A percentile compares a stretch with the other conserved stretches of the same genome.
phyloP scores from a whole-genome alignment of 2,888 invertebrate genomes.

The Conomelus anceps region DNA sequence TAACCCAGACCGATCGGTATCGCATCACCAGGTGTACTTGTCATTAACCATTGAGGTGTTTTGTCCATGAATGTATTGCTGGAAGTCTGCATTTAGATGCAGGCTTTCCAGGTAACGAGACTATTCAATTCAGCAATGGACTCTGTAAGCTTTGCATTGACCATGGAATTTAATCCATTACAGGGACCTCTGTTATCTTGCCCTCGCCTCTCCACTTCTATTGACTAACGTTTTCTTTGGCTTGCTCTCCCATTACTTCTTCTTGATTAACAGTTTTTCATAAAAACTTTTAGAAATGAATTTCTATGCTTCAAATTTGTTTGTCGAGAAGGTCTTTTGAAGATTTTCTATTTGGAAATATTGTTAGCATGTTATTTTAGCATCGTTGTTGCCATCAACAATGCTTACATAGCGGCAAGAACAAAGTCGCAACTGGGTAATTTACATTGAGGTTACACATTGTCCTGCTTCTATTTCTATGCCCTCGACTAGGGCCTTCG shows the following conservation, averaged over 20 bases:
- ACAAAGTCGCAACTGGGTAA: too few relatives aligned
- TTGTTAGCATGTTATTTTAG: too few relatives aligned
- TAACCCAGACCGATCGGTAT: not conserved
- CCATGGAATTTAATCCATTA: not conserved
- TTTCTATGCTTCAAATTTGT: too few relatives aligned
- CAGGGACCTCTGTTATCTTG: not conserved
- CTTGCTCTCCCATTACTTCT: not conserved
- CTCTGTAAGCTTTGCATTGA: not conserved
- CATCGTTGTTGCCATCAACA: too few relatives aligned
- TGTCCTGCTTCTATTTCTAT: too few relatives aligned
- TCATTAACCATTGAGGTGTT: not conserved
- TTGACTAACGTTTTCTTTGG: not conserved
- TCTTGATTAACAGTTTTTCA: too few relatives aligned
- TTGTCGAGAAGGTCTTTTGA: too few relatives aligned
- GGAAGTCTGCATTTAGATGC: not conserved
- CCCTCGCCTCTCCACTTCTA: not conserved
- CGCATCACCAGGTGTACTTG: not conserved
- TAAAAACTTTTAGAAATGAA: too few relatives aligned
- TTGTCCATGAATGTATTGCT: not conserved
- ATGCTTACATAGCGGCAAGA: too few relatives aligned
- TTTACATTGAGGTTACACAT: too few relatives aligned
- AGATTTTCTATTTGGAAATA: too few relatives aligned
- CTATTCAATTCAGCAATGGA: not conserved
- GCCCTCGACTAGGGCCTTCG: too few relatives aligned
- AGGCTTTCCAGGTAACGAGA: not conserved